Evolutionary conservation across 1,140 invertebrate genomes (phyloP).

Genomic region (Eriocheir sinensis): DNA sequence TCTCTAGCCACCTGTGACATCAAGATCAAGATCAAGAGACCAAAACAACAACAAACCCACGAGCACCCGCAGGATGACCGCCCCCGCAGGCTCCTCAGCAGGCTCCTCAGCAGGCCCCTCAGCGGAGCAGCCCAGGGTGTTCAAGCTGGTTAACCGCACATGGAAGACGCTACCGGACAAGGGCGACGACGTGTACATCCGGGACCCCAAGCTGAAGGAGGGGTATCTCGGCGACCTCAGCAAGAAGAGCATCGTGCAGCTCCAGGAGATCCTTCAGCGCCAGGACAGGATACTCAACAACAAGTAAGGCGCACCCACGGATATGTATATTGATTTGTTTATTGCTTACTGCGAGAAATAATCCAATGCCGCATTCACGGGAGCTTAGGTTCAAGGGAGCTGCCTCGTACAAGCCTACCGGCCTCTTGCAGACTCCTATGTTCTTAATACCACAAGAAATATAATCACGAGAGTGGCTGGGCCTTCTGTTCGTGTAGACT

Average conservation of each 20-base stretch:
- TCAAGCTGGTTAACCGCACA: constrained; percentile 50
- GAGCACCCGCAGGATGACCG: not conserved
- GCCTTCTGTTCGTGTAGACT: too few relatives aligned
- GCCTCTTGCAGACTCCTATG: too few relatives aligned
- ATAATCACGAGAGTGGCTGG: too few relatives aligned
- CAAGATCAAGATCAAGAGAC: too few relatives aligned
- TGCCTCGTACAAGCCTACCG: too few relatives aligned
- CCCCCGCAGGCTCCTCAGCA: not conserved
- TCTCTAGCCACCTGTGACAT: too few relatives aligned
- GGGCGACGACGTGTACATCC: constrained; percentile 68
- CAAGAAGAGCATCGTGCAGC: constrained; percentile 58
- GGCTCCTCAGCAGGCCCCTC: not conserved
- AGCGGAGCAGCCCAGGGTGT: not conserved
- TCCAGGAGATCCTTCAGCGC: constrained; percentile 64
- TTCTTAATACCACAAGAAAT: too few relatives aligned
- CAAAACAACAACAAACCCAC: too few relatives aligned
- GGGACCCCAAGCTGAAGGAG: constrained; percentile 73
- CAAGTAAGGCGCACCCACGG: constrained; percentile 17
- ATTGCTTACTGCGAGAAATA: not conserved
- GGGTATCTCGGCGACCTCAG: constrained; percentile 68
- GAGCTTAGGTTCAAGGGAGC: too few relatives aligned
- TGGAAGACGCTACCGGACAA: constrained; percentile 62
- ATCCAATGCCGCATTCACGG: too few relatives aligned
- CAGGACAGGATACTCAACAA: constrained; percentile 53
- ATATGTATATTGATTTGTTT: not conserved